Evolutionary conservation across 2,797 vertebrate genomes (phyloP).

Genomic region (Dendrocincla tyrannina): DNA sequence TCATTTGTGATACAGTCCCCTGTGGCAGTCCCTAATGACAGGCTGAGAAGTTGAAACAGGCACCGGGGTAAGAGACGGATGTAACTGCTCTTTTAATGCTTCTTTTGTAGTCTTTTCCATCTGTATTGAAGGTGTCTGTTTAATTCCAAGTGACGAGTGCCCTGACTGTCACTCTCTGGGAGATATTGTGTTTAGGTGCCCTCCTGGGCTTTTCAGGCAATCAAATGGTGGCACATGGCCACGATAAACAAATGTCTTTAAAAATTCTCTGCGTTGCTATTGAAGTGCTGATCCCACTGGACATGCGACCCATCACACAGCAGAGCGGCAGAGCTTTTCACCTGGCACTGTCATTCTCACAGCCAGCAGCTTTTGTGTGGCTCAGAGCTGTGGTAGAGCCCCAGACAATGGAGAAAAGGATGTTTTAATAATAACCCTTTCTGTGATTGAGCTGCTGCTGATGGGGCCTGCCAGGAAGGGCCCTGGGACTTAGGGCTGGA

Average conservation of each 20-base stretch:
- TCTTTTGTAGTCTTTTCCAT: conserved; percentile 16
- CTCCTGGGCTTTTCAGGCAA: conserved; percentile 52
- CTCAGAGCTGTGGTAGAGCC: neutral
- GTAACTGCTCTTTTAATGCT: neutral
- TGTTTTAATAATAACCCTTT: neutral
- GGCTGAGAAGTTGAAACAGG: neutral
- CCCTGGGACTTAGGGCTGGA: neutral
- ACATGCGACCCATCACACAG: neutral
- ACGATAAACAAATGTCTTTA: conserved; percentile 14
- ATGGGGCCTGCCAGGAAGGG: neutral
- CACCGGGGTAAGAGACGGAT: neutral
- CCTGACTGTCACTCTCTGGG: conserved; percentile 1
- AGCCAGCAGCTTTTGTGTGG: neutral
- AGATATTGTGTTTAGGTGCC: neutral
- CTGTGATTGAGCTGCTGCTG: neutral
- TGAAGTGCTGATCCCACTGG: neutral
- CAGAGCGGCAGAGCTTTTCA: neutral
- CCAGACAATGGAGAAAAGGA: neutral
- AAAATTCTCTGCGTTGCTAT: neutral
- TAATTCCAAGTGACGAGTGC: neutral
- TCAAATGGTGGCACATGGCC: neutral
- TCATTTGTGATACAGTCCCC: neutral
- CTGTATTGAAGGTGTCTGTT: neutral
- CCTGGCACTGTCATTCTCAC: neutral
- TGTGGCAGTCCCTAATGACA: neutral